Conservation (phyloP, 1,140 invertebrate genomes). For the Notospermus geniculatus region DNA sequence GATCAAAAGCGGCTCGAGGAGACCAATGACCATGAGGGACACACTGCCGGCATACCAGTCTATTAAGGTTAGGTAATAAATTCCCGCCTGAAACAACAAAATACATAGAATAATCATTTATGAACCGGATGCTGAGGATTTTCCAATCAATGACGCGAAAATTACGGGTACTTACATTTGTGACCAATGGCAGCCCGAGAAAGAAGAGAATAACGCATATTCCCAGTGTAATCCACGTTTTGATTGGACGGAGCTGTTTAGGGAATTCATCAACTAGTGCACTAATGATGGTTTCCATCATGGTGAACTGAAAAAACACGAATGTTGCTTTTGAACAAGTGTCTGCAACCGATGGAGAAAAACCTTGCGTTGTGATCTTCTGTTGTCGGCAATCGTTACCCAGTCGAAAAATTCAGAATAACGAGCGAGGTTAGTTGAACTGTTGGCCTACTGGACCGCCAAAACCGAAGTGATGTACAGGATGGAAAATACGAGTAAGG, state of each 20-base stretch:
- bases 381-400: too few species aligned
- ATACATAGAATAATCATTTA: conserved; percentile 53
- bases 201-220: conserved; percentile 64
- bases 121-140: background rate
- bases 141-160: background rate
- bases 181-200: conserved; percentile 67
- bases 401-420: too few species aligned
- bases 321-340: too few species aligned
- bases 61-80: conserved; percentile 79
- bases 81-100: conserved; percentile 60
- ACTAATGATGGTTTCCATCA: conserved; percentile 13
- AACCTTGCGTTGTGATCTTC: too few species aligned
- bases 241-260: conserved; percentile 23
- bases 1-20: conserved; percentile 73
- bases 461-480: too few species aligned
- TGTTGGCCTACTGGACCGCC: too few species aligned
- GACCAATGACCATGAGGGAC: conserved; percentile 73
- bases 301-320: conserved; percentile 15
- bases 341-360: too few species aligned
- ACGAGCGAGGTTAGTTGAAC: too few species aligned
- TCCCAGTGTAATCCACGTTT: conserved; percentile 25
- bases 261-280: conserved; percentile 20
- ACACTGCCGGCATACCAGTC: conserved; percentile 82
- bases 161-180: conserved; percentile 58
- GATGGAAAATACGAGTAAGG: too few species aligned